Base-by-base conservation (phyloP, 2,113 vertebrate genomes). In the Melanocharis versteri region DNA sequence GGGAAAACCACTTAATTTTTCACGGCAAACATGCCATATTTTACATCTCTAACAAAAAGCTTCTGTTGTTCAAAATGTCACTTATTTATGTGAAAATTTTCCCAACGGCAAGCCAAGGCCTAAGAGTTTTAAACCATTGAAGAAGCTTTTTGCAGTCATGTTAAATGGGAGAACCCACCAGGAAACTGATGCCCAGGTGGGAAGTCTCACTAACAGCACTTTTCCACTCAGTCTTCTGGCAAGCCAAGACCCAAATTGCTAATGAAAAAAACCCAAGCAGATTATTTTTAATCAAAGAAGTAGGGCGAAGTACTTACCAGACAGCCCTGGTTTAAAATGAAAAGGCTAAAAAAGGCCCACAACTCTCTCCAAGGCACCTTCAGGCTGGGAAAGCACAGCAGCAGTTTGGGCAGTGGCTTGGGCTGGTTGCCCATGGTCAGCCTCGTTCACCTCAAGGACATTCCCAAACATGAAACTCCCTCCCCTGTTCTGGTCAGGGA, bases 271-370 rank as follows among this genome's bases (percentile, higher is more conserved):
- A 28, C 1, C 42, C 70, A 75, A 78, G 79, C 66, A 94, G 83
- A 78, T 95, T 96, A 97, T 95, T 94, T 95, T 95, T 96, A 95
- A 93, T 93, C 90, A 83, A 71, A 90, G 83, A 97, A 94, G 64
- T 95, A 97, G 94, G 94, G 23, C 94, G 0, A 50, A 69, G 39
- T 23, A 83, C 72, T 86, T 92, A n/a, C 35, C 83, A 93, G 90
- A 53, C 90, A 96, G 56, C 28, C 39, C 53, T 96, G 71, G 87
- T 86, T 71, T 83, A 15, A 86, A 90, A 88, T 57, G 51, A 87
- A 64, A 35, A 23, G 89, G 70, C 75, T 91, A 86, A 95, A 92
- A 93, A 91, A 90, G 75, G 50, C 53, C 87, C 66, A 37, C 21
- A 68, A 24, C 17, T 30, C 35, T 83, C 68, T 40, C 39, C 17